Percentiles rank a stretch among this genome's conserved stretches.
Evolutionary conservation across 2,888 invertebrate species (phyloP).

Genomic region (Hirtodrosophila trivittata): DNA sequence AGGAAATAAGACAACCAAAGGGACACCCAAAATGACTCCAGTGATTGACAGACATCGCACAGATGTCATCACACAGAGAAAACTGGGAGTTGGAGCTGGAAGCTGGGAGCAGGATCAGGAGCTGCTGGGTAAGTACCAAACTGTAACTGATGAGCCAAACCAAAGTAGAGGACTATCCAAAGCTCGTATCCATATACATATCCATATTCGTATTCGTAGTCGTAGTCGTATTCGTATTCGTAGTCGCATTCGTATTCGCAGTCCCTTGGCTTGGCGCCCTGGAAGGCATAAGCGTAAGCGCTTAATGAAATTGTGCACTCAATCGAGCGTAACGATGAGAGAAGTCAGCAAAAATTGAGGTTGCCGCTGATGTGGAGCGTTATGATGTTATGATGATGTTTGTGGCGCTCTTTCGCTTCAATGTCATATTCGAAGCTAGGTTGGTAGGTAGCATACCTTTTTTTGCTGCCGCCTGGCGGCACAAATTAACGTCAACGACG

Average conservation of each 20-base stretch:
- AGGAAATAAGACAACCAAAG: conserved; percentile 7
- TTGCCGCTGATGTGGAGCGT: conserved; percentile 52
- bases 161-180: too few species aligned
- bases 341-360: conserved; percentile 76
- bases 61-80: conserved; percentile 38
- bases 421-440: too few species aligned
- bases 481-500: conserved; percentile 75
- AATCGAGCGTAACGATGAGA: conserved; percentile 76
- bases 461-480: conserved; percentile 48
- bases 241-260: conserved; percentile 14
- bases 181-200: too few species aligned
- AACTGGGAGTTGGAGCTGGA: conserved; percentile 10
- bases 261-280: conserved; percentile 24
- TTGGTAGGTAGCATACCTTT: conserved; percentile 36
- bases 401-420: conserved; percentile 50
- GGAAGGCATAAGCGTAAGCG: conserved; percentile 47
- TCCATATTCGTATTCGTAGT: too few species aligned
- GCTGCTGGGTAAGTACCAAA: conserved; percentile 24
- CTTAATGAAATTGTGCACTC: conserved; percentile 78
- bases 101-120: conserved; percentile 7
- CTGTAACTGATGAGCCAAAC: conserved; percentile 41
- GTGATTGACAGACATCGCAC: conserved; percentile 30
- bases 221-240: conserved; percentile 8
- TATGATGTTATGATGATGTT: conserved; percentile 48
- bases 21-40: conserved; percentile 19